Evolutionary conservation across 2,113 vertebrate species (phyloP).

Genomic region (Lophura nycthemera): DNA sequence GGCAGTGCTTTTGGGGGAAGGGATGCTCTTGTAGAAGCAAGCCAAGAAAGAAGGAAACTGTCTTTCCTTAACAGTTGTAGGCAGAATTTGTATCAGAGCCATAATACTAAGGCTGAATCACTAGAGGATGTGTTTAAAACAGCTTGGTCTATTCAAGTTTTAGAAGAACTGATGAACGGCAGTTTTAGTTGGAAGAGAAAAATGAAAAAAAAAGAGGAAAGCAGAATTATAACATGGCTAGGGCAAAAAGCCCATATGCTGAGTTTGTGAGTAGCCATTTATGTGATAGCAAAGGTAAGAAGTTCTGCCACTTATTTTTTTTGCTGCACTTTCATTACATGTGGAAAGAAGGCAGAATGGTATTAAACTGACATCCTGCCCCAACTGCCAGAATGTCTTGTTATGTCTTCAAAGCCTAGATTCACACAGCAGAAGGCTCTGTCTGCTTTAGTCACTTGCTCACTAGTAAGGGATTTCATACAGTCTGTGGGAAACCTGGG

Average conservation of each 20-base stretch:
- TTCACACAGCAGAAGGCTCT: slow-evolving; percentile 75
- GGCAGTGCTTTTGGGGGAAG: slow-evolving; percentile 60
- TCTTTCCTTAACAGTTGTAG: slow-evolving; percentile 74
- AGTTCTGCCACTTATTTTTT: slow-evolving; percentile 49
- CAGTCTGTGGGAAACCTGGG: slow-evolving; percentile 72
- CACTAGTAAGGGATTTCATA: slow-evolving; percentile 54
- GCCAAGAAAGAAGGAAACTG: slow-evolving; percentile 73
- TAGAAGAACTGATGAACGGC: slow-evolving; percentile 67
- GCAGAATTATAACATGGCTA: not conserved
- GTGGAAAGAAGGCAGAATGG: slow-evolving; percentile 35
- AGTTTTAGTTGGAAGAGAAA: slow-evolving; percentile 30
- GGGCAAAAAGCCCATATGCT: slow-evolving; percentile 58
- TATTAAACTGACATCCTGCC: slow-evolving; percentile 66
- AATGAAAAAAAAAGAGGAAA: not conserved
- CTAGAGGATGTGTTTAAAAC: slow-evolving; percentile 76
- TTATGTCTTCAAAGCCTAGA: slow-evolving; percentile 63
- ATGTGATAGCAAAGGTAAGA: slow-evolving; percentile 54
- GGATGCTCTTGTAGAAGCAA: slow-evolving; percentile 55
- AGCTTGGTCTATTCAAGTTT: slow-evolving; percentile 76
- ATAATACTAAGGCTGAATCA: slow-evolving; percentile 71
- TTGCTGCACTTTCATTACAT: slow-evolving; percentile 32
- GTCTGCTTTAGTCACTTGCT: slow-evolving; percentile 68
- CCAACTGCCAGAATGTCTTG: slow-evolving; percentile 71
- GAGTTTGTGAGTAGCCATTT: slow-evolving; percentile 23
- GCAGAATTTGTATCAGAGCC: slow-evolving; percentile 74